Evolutionary conservation across 2,888 invertebrate species (phyloP), one percentile per base, ranked within the genome.

Genomic region (Elmis aenea): DNA sequence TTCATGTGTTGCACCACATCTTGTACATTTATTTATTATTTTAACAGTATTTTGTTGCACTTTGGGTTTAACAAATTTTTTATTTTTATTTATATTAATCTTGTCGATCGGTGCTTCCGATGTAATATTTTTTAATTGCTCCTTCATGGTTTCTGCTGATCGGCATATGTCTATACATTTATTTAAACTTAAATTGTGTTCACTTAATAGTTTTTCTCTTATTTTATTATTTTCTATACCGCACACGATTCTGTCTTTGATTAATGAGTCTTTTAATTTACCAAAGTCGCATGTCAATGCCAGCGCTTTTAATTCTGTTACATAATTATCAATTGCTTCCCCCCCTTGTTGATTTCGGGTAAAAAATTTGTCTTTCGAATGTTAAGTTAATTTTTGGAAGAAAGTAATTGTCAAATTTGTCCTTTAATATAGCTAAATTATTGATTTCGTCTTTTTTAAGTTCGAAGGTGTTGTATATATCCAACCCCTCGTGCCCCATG

Each of bases 401-500:
- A 23, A 42, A 50, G 22, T 52, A 29, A 1, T 14, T 24, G 13
- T 49, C 46, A 29, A 48, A 52, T 27, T 48, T 45, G n/a, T 45
- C 15, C n/a, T n/a, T n/a, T n/a, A n/a, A n/a, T n/a, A n/a, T n/a
- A n/a, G n/a, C n/a, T n/a, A n/a, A n/a, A n/a, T 46, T 42, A 14
- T 40, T 24, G 13, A 41, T 36, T 18, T 48, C 44, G 5, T 25
- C 29, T 0, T 33, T 36, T 14, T 28, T 10, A n/a, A 50, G 45
- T 4, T 37, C 28, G 30, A 55, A 52, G 4, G 51, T 51, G 1
- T 42, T 44, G 28, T 45, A 51, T n/a, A 52, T 40, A 30, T 33
- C 35, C 13, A 43, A 44, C 1, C 48, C 46, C 26, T 49, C 46
- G 9, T 54, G 49, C 1, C 51, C 54, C 5, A 51, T 49, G 14